Percentiles rank a stretch among this genome's conserved stretches.
Evolutionary conservation across 2,888 invertebrate species (phyloP).

Genomic region (Idaea biselata): DNA sequence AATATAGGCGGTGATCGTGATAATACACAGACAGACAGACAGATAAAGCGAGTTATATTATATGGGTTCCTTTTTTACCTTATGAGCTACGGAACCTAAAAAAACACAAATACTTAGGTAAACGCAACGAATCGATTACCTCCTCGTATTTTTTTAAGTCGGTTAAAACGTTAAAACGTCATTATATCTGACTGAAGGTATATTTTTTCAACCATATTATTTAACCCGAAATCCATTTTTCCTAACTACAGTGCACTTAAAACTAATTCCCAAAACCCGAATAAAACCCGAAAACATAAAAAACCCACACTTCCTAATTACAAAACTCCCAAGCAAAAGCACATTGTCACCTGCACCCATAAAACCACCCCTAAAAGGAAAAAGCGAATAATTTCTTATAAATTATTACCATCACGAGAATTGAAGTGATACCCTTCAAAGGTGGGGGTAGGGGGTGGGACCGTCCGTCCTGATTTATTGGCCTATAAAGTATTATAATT

Average conservation of each 20-base stretch:
- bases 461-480: slow-evolving; percentile 84
- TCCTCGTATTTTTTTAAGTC: too few relatives aligned
- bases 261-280: background rate
- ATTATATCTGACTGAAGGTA: too few relatives aligned
- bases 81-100: too few relatives aligned
- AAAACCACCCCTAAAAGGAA: slow-evolving; percentile 23
- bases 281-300: background rate
- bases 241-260: background rate
- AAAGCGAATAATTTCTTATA: slow-evolving; percentile 84
- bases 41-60: too few relatives aligned
- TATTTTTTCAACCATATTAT: too few relatives aligned
- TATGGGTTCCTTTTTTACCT: too few relatives aligned
- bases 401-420: slow-evolving; percentile 84
- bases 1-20: too few relatives aligned
- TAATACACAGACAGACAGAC: too few relatives aligned
- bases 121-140: too few relatives aligned
- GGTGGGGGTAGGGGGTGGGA: slow-evolving; percentile 62
- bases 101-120: too few relatives aligned
- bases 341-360: slow-evolving; percentile 19
- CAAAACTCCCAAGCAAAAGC: slow-evolving; percentile 14
- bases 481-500: slow-evolving; percentile 90
- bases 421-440: slow-evolving; percentile 85
- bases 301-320: slow-evolving; percentile 1
- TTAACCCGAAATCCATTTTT: too few relatives aligned
- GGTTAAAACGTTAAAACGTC: too few relatives aligned